Percentiles rank a stretch among this genome's conserved stretches.
Conservation (phyloP, 2,113 vertebrate species). For the Peromyscus californicus region DNA sequence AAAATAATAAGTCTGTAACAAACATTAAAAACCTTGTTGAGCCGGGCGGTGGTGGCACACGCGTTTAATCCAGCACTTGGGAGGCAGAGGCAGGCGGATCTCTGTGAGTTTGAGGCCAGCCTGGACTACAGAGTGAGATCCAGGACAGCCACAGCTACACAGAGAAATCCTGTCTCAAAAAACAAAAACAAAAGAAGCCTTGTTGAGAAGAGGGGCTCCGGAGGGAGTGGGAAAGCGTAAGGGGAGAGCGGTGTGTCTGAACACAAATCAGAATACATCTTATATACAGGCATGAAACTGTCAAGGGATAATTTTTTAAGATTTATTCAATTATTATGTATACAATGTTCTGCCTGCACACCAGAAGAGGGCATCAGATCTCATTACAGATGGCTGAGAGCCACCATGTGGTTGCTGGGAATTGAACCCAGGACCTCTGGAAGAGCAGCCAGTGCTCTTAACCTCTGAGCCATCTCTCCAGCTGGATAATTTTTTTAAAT, state of each 20-base stretch:
- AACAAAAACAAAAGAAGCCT: too few relatives aligned
- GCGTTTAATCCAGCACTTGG: too few relatives aligned
- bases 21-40: neutral
- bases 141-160: too few relatives aligned
- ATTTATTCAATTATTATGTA: neutral
- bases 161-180: too few relatives aligned
- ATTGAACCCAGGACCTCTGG: neutral
- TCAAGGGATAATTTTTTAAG: neutral
- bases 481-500: neutral
- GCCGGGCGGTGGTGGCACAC: too few relatives aligned
- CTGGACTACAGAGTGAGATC: too few relatives aligned
- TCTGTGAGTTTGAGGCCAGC: too few relatives aligned
- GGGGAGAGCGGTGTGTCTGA: neutral
- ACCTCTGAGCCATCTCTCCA: neutral
- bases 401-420: too few relatives aligned
- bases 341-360: neutral
- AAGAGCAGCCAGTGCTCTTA: neutral
- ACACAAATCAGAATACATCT: neutral
- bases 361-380: neutral
- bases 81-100: too few relatives aligned
- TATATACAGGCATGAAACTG: neutral
- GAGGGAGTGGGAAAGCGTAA: neutral
- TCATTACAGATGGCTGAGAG: neutral
- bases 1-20: neutral
- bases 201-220: neutral